A percentile compares a stretch with the other conserved stretches of the same genome.
These are phyloP conservation scores for Vicugna pacos DNA, from an alignment of 2,113 vertebrate genomes.

Conservation along the genomic window DNA sequence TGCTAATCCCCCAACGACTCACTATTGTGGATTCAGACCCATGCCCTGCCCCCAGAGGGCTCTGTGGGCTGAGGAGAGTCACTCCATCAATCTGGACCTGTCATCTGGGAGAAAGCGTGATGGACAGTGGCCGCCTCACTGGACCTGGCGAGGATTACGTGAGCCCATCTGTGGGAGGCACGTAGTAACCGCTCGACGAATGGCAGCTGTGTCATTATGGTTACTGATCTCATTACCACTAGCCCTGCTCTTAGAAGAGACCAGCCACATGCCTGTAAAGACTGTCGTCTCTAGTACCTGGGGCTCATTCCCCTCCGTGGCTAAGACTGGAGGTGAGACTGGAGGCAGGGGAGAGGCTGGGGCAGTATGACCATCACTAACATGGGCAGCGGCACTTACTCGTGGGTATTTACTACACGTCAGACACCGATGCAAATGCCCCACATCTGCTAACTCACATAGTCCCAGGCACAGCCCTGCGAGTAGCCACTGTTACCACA, in stretches of 20 bases:
- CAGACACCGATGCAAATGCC: rapidly evolving
- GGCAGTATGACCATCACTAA: rapidly evolving
- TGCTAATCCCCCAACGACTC: rapidly evolving
- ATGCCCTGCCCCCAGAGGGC: not conserved
- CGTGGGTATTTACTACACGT: rapidly evolving
- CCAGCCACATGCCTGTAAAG: not conserved
- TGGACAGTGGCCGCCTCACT: rapidly evolving
- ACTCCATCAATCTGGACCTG: rapidly evolving
- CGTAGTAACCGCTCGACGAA: rapidly evolving
- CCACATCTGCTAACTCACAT: rapidly evolving
- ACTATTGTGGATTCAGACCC: not conserved
- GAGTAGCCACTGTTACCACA: too few relatives aligned
- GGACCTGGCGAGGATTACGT: rapidly evolving
- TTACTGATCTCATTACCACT: not conserved
- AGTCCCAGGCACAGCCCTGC: not conserved
- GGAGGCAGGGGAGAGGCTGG: not conserved
- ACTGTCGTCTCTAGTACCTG: not conserved
- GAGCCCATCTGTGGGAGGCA: not conserved
- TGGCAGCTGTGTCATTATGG: rapidly evolving
- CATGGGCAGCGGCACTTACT: rapidly evolving
- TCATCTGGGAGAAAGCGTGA: not conserved
- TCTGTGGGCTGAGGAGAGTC: rapidly evolving
- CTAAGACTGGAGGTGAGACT: not conserved
- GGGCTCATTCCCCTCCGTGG: not conserved
- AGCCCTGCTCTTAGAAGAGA: not conserved